phyloP scores from a whole-genome alignment of 2,113 vertebrate genomes.

The Porphyrio hochstetteri region DNA sequence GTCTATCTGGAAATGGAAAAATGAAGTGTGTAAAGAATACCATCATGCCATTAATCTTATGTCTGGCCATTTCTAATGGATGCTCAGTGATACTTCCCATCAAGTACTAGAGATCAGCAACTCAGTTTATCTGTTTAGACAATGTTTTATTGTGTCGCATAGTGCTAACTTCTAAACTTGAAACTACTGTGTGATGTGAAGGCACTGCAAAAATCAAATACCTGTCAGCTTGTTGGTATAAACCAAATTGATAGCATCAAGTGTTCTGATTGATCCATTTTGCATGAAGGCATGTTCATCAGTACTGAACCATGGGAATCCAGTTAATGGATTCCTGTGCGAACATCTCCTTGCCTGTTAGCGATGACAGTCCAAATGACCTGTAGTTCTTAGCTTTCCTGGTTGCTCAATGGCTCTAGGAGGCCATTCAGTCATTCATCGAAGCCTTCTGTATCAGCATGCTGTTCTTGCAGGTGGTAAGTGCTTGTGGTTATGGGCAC shows the following conservation, averaged over 20 bases:
- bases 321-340: background rate
- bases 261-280: background rate
- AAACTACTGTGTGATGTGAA: background rate
- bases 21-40: background rate
- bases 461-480: background rate
- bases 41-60: background rate
- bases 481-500: background rate
- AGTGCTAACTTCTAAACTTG: background rate
- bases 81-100: background rate
- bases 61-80: background rate
- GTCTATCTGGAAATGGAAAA: background rate
- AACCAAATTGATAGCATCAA: background rate
- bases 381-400: background rate
- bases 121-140: background rate
- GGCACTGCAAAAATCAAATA: background rate
- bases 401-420: background rate
- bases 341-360: background rate
- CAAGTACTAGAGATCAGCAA: background rate
- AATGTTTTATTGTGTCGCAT: background rate
- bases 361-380: background rate
- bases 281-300: background rate
- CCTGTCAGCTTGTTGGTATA: background rate
- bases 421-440: background rate
- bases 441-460: background rate
- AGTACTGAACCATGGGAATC: background rate